phyloP scores from a whole-genome alignment of 2,888 invertebrate species.

The Caenorhabditis afra region DNA sequence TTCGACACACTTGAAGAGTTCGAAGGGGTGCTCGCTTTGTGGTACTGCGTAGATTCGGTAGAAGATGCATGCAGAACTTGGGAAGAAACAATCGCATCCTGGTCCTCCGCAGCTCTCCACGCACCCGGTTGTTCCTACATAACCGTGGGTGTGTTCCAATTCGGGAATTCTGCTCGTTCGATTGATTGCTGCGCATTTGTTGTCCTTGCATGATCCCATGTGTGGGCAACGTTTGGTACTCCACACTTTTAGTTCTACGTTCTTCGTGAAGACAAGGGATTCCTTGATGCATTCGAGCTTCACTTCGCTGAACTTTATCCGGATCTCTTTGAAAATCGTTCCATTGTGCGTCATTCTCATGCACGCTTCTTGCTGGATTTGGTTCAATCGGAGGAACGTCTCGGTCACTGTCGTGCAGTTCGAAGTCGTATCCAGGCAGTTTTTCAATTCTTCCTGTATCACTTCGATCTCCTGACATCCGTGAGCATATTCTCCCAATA shows the following conservation, averaged over 20 bases:
- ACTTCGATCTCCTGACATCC: no score
- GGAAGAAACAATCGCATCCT: conserved; percentile 25
- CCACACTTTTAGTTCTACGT: not conserved
- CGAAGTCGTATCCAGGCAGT: not conserved
- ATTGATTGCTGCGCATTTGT: conserved; percentile 11
- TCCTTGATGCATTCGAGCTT: conserved; percentile 1
- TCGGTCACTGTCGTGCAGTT: no score
- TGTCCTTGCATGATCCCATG: conserved; percentile 19
- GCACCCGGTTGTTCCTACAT: conserved; percentile 16
- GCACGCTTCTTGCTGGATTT: conserved; percentile 4
- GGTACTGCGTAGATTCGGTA: conserved; percentile 25
- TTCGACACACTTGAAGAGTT: conserved; percentile 24
- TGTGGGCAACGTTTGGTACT: conserved; percentile 23
- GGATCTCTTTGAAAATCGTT: not conserved
- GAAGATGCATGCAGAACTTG: conserved; percentile 25
- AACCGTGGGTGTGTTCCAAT: not conserved
- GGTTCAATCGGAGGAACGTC: no score
- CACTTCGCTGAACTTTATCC: not conserved
- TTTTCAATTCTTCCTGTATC: no score
- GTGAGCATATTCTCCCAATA: no score
- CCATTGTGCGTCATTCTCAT: not conserved
- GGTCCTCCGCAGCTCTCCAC: conserved; percentile 22
- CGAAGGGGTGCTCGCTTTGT: not conserved
- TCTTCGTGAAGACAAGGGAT: not conserved
- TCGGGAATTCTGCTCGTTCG: conserved; percentile 1